Percentiles rank a stretch among this genome's conserved stretches.
phyloP scores from a whole-genome alignment of 2,888 invertebrate genomes.

The Brenthis ino region DNA sequence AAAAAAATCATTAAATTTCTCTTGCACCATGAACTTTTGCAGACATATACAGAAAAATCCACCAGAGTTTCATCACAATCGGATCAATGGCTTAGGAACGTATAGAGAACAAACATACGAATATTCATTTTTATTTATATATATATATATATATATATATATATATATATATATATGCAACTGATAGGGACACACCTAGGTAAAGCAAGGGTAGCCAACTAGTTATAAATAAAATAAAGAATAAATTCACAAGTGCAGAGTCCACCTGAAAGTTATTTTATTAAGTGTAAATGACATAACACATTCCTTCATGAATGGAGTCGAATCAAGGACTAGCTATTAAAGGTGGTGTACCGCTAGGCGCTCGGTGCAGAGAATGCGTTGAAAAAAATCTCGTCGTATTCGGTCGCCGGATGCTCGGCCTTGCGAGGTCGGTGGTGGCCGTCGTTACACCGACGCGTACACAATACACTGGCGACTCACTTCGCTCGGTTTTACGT shows the following conservation, averaged over 20 bases:
- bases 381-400: constrained; percentile 39
- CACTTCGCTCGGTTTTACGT: no score
- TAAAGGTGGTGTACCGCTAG: constrained; percentile 50
- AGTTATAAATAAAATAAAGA: not conserved
- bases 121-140: no score
- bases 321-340: constrained; percentile 25
- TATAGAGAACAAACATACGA: no score
- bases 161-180: no score
- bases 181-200: no score
- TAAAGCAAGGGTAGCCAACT: not conserved
- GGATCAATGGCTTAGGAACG: no score
- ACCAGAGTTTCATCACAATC: no score
- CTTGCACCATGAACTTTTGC: no score
- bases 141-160: no score
- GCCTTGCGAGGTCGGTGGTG: constrained; percentile 66
- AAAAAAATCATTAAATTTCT: no score
- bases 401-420: constrained; percentile 52
- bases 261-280: not conserved
- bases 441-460: constrained; percentile 52
- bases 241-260: not conserved
- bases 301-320: constrained; percentile 15
- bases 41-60: no score
- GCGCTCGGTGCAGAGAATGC: constrained; percentile 39
- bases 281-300: constrained; percentile 5
- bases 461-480: not conserved